phyloP scores from a whole-genome alignment of 2,797 vertebrate genomes.

The Phyllotis vaccarum region DNA sequence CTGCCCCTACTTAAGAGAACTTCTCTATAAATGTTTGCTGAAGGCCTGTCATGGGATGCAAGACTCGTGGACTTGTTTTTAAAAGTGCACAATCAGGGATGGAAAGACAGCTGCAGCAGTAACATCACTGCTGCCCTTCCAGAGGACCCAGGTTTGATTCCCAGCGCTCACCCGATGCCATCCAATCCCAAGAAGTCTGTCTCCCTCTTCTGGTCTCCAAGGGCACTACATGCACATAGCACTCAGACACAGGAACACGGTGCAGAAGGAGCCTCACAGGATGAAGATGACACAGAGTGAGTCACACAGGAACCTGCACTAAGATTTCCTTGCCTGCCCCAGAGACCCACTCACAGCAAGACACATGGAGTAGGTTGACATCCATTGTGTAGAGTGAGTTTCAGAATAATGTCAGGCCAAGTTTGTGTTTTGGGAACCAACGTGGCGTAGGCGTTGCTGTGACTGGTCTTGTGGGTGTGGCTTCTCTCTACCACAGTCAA shows the following conservation, averaged over 20 bases:
- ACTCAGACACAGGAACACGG: background rate
- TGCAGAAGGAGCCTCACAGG: background rate
- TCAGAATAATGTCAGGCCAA: background rate
- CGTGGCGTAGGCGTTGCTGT: too few species aligned
- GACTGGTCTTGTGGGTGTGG: background rate
- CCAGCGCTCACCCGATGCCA: fast-evolving
- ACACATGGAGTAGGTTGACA: background rate
- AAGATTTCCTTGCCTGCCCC: background rate
- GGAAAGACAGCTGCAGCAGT: background rate
- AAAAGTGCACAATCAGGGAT: background rate
- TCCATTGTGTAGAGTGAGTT: too few species aligned
- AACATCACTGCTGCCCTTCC: background rate
- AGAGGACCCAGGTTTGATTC: too few species aligned
- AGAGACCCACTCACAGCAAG: background rate
- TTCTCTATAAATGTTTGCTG: background rate
- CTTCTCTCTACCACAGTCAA: background rate
- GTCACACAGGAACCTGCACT: background rate
- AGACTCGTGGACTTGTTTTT: background rate
- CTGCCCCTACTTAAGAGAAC: background rate
- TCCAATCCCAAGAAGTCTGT: too few species aligned
- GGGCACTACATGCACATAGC: background rate
- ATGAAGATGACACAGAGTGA: background rate
- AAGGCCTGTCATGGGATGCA: background rate
- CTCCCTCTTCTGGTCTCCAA: background rate
- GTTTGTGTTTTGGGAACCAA: too few species aligned